Evolutionary conservation across 2,113 vertebrate species (phyloP).

Genomic region (Ceratotherium simum): DNA sequence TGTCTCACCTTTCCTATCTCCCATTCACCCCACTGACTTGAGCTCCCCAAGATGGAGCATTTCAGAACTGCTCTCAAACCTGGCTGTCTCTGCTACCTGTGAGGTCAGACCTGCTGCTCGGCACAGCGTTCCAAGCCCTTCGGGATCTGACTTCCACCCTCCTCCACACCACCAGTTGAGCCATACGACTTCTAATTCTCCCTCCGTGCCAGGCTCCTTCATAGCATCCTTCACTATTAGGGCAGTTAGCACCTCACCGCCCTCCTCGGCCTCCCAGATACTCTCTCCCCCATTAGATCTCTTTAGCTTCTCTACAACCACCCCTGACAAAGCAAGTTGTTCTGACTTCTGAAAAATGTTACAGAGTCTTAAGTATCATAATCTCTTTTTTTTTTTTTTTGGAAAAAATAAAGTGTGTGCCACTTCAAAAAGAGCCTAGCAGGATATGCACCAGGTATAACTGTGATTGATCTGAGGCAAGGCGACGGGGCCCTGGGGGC

Average conservation of each 20-base stretch:
- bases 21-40: not conserved
- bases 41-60: not conserved
- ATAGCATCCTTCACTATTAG: fast-evolving
- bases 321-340: not conserved
- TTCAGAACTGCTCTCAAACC: not conserved
- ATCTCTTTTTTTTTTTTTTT: not conserved
- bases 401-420: not conserved
- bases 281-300: not conserved
- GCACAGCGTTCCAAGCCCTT: not conserved
- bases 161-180: not conserved
- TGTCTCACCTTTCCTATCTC: not conserved
- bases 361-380: not conserved
- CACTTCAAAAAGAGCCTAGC: not conserved
- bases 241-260: not conserved
- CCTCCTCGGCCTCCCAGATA: not conserved
- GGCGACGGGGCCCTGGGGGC: fast-evolving
- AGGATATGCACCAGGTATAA: not conserved
- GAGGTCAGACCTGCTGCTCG: not conserved
- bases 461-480: too few species aligned
- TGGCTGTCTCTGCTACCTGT: not conserved
- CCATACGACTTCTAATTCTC: fast-evolving
- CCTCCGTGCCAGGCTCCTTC: not conserved
- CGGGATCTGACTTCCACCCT: not conserved
- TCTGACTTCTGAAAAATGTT: not conserved
- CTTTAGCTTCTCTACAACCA: not conserved